Base-by-base conservation (phyloP, 2,888 invertebrate genomes). In the Ormyrus labotus region DNA sequence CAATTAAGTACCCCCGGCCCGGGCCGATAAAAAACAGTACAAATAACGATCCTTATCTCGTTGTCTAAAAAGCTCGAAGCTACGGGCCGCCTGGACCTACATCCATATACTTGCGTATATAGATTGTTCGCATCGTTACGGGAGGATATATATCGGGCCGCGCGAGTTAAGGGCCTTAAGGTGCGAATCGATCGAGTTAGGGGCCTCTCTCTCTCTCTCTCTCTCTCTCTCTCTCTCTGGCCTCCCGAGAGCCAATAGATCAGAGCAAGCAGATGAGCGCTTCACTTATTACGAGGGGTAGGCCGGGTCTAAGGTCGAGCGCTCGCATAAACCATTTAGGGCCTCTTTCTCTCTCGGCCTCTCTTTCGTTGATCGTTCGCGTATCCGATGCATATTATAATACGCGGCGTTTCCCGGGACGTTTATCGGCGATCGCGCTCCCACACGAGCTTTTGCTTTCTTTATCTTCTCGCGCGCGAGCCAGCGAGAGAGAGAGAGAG, bases 281-380 rank as follows among this genome's bases (percentile, higher is more conserved):
- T 83, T 81, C 84, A 34, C 34, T 34, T 86, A 86, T 78, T 55
- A 61, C 67, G 53, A 51, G 45, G 50, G 47, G 64, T 60, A 34
- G 34, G 51, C 85, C 85, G 72, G 90, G 89, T 90, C 88, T 85
- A 82, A 88, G 90, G 89, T 90, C 87, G 87, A 86, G 86, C 86
- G 88, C 85, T 90, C 90, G 88, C 90, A 90, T 90, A 90, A 90
- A 90, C 87, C 89, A 90, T 89, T 90, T 90, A 88, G 58, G 60
- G 53, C 6, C 55, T 87, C 34, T 34, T 45, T 6, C 13, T 13
- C 13, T 13, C 60, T 60, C 45, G 13, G 19, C 9, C 60, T 47
- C 47, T 6, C 58, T 69, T 55, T 68, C 69, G 86, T 86, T 19
- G 34, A 34, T 84, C 87, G 90, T 89, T 90, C 89, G 87, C 87